Conservation (phyloP, 2,113 vertebrate genomes). For the Serilophus lunatus region DNA sequence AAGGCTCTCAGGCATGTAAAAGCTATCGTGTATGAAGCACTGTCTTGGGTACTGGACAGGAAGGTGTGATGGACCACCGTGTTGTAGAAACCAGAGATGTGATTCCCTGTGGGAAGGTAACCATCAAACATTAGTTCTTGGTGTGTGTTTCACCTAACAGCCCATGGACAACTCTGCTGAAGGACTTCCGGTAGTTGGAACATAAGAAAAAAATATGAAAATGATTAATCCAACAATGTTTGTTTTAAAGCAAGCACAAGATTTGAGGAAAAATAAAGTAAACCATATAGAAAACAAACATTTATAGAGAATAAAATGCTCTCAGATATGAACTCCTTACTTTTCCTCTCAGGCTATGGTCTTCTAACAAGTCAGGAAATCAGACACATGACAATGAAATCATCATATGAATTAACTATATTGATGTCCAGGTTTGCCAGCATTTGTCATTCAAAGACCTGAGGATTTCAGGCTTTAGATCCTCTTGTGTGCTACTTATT, state of each 20-base stretch:
- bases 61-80: background rate
- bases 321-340: background rate
- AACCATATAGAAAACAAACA: background rate
- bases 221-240: background rate
- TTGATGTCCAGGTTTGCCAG: background rate
- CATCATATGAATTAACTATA: background rate
- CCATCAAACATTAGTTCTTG: background rate
- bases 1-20: background rate
- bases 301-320: background rate
- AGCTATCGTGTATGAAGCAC: background rate
- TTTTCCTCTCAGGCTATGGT: background rate
- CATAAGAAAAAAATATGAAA: background rate
- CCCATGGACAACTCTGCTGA: background rate
- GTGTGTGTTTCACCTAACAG: background rate
- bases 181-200: background rate
- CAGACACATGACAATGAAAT: background rate
- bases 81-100: rapidly evolving
- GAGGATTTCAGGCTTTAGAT: background rate
- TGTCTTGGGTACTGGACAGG: background rate
- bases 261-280: background rate
- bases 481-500: background rate
- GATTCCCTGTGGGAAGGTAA: background rate
- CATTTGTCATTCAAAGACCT: background rate
- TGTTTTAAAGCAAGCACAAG: background rate
- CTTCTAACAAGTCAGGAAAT: background rate